Conservation (phyloP, 1,140 invertebrate species). For the Brachionus calyciflorus region DNA sequence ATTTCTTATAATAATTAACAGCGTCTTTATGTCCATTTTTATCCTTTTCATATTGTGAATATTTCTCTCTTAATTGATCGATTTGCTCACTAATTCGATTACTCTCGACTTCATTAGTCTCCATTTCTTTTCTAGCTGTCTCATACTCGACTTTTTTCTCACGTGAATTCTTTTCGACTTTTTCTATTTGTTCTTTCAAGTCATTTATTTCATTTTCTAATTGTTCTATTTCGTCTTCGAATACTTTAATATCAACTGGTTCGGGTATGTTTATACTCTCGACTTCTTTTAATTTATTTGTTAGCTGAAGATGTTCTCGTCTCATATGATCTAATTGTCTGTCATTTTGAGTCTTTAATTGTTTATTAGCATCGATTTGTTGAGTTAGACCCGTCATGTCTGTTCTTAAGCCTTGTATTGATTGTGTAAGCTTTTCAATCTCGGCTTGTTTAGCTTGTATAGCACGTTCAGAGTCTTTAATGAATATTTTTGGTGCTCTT, state of each 20-base stretch:
- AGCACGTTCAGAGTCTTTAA: constrained; percentile 51
- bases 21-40: constrained; percentile 5
- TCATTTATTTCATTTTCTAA: constrained; percentile 51
- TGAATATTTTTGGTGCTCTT: constrained; percentile 52
- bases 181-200: constrained; percentile 49
- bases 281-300: constrained; percentile 47
- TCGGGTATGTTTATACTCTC: constrained; percentile 63
- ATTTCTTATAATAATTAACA: constrained; percentile 34
- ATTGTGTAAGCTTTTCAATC: constrained; percentile 29
- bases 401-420: not conserved
- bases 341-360: constrained; percentile 7
- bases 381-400: not conserved
- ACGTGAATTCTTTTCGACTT: constrained; percentile 40
- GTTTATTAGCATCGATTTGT: not conserved
- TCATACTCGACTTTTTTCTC: constrained; percentile 48
- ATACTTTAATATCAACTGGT: constrained; percentile 46
- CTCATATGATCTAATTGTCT: constrained; percentile 30
- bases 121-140: constrained; percentile 49
- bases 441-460: constrained; percentile 52
- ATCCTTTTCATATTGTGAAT: constrained; percentile 13
- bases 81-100: constrained; percentile 50
- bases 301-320: constrained; percentile 6
- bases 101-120: constrained; percentile 51
- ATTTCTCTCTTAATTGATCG: constrained; percentile 52
- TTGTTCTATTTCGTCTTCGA: constrained; percentile 41